phyloP scores from a whole-genome alignment of 2,888 invertebrate species.

The Cataglyphis albicans region DNA sequence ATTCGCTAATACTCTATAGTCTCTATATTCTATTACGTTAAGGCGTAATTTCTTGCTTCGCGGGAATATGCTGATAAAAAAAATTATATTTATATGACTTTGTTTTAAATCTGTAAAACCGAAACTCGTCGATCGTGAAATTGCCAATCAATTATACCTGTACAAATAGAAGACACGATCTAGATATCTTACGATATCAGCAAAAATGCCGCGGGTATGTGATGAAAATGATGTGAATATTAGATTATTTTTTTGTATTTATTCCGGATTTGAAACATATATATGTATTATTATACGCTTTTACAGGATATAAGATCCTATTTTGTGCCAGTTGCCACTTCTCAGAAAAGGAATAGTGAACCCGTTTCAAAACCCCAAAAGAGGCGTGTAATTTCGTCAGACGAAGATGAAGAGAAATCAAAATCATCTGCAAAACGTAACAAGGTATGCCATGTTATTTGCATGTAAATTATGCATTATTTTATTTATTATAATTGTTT shows the following conservation, averaged over 20 bases:
- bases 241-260: not conserved
- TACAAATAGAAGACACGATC: not conserved
- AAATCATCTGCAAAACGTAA: conserved; percentile 58
- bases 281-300: not conserved
- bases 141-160: not conserved
- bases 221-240: not conserved
- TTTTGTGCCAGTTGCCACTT: conserved; percentile 85
- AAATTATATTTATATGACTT: too few species aligned
- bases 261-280: not conserved
- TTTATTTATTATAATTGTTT: conserved; percentile 22
- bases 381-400: conserved; percentile 83
- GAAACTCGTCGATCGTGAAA: not conserved
- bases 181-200: not conserved
- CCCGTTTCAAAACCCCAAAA: conserved; percentile 76
- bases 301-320: conserved; percentile 89
- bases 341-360: conserved; percentile 58
- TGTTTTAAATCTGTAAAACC: not conserved
- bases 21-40: not conserved
- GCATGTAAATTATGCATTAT: not conserved
- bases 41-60: not conserved
- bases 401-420: conserved; percentile 86
- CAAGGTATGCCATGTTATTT: conserved; percentile 62
- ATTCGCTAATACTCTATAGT: too few species aligned
- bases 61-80: not conserved
- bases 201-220: conserved; percentile 33